These are phyloP conservation scores for Penelope pileata DNA, from an alignment of 2,113 vertebrate genomes.

Conservation along the genomic window DNA sequence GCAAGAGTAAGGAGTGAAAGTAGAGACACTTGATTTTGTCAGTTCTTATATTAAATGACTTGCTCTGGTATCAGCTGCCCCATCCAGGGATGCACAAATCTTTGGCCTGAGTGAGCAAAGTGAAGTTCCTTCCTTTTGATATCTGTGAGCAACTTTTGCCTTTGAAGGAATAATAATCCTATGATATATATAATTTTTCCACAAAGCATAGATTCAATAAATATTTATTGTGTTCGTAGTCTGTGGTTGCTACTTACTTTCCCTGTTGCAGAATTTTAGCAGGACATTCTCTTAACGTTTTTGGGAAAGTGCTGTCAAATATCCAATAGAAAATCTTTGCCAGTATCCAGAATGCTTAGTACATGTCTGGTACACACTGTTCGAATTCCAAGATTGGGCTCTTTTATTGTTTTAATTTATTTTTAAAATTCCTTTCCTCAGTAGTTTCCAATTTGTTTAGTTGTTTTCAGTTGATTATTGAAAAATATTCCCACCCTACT, in stretches of 20 bases:
- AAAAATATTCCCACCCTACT: neutral
- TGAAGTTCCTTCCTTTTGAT: neutral
- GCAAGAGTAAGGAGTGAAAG: neutral
- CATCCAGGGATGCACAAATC: accelerated
- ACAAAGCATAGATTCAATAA: neutral
- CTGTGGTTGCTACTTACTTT: neutral
- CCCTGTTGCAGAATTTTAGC: neutral
- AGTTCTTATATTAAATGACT: neutral
- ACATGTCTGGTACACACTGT: neutral
- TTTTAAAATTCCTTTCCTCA: neutral
- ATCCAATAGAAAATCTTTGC: neutral
- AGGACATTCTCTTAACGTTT: neutral
- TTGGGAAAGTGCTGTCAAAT: neutral
- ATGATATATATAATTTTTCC: accelerated
- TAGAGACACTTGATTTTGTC: neutral
- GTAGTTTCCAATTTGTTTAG: neutral
- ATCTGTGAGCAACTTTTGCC: neutral
- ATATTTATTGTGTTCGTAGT: neutral
- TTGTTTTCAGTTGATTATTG: neutral
- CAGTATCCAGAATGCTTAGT: neutral
- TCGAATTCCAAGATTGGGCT: neutral
- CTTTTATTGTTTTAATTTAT: neutral
- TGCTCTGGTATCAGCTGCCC: neutral
- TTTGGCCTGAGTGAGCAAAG: neutral
- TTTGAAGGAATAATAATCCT: neutral